Percentiles rank a stretch among this genome's conserved stretches.
Evolutionary conservation across 2,888 invertebrate species (phyloP).

Genomic region (Protula sp.): DNA sequence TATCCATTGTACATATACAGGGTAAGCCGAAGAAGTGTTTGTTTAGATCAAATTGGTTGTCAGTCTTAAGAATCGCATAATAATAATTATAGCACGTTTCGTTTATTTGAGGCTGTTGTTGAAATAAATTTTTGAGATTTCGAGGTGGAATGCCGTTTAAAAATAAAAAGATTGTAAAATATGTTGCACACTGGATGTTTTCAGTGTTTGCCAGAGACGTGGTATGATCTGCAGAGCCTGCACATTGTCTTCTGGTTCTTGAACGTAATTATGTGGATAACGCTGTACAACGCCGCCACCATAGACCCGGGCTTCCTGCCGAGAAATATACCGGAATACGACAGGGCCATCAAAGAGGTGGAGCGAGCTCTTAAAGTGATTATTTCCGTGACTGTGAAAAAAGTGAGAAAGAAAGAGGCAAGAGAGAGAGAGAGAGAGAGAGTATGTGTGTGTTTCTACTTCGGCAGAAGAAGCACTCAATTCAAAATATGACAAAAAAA

Average conservation of each 20-base stretch:
- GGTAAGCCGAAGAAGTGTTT: slow-evolving; percentile 55
- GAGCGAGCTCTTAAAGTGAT: no score
- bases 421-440: no score
- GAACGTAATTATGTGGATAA: slow-evolving; percentile 89
- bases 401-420: neutral
- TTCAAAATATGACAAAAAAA: no score
- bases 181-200: no score
- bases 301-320: slow-evolving; percentile 86
- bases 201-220: slow-evolving; percentile 81
- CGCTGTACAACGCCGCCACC: slow-evolving; percentile 82
- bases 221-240: slow-evolving; percentile 67
- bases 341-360: slow-evolving; percentile 71
- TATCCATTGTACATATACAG: slow-evolving; percentile 89
- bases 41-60: neutral
- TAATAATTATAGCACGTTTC: neutral
- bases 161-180: no score
- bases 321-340: slow-evolving; percentile 82
- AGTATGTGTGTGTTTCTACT: neutral
- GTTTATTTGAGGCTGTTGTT: neutral
- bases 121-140: no score
- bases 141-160: no score
- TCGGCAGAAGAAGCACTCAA: neutral
- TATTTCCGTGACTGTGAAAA: no score
- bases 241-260: slow-evolving; percentile 87
- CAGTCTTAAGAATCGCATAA: neutral